These are phyloP conservation scores for Macrochelys suwanniensis DNA, from an alignment of 2,797 vertebrate species.

Conservation along the genomic window DNA sequence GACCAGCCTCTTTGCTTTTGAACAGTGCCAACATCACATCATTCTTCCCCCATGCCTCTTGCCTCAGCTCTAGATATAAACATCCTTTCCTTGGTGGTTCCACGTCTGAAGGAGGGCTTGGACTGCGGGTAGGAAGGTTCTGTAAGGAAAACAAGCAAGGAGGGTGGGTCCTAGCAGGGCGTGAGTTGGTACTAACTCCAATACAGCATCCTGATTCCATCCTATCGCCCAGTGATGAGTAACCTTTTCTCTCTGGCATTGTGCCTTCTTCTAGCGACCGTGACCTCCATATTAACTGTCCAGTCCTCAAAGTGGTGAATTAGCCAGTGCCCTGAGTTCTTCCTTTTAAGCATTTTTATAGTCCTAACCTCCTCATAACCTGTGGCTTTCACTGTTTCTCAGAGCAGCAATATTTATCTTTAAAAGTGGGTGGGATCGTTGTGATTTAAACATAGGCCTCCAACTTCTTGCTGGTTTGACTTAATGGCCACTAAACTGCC, in stretches of 20 bases:
- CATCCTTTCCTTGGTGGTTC: background rate
- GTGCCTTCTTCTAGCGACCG: background rate
- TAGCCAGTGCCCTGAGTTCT: background rate
- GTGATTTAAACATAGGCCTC: conserved; percentile 3
- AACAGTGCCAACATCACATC: background rate
- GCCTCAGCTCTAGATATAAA: background rate
- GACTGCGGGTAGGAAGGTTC: background rate
- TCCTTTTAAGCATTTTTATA: background rate
- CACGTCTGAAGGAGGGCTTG: background rate
- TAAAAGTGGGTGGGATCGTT: background rate
- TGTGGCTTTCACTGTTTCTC: background rate
- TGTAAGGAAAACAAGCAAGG: background rate
- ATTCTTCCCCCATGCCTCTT: background rate
- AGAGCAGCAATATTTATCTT: conserved; percentile 1
- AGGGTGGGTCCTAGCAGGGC: background rate
- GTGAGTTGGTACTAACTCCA: background rate
- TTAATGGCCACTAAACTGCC: conserved; percentile 14
- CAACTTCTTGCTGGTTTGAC: conserved; percentile 20
- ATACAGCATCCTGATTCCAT: background rate
- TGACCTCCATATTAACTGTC: background rate
- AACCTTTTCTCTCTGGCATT: background rate
- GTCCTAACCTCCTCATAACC: background rate
- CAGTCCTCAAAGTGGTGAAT: background rate
- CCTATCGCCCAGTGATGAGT: background rate
- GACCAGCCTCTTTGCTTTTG: background rate